Percentiles rank a stretch among this genome's conserved stretches.
These are phyloP conservation scores for Ailuropoda melanoleuca DNA, from an alignment of 2,113 vertebrate species.

Conservation along the genomic window DNA sequence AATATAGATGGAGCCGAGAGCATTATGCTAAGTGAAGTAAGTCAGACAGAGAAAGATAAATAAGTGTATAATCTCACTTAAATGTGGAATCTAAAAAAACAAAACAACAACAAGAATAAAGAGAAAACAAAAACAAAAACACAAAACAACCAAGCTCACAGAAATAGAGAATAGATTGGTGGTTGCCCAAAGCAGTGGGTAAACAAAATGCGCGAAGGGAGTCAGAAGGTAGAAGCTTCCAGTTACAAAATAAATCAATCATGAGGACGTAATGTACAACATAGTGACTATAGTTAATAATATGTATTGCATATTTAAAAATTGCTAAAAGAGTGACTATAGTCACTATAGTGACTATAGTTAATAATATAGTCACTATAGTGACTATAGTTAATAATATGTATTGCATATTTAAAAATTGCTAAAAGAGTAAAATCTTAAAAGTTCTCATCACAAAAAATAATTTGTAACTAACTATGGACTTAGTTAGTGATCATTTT, in stretches of 20 bases:
- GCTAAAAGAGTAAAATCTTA: neutral
- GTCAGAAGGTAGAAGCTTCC: neutral
- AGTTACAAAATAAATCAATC: neutral
- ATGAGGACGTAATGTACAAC: neutral
- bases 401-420: neutral
- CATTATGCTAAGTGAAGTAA: neutral
- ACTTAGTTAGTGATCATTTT: neutral
- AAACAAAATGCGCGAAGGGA: neutral
- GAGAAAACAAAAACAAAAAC: neutral
- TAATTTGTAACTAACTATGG: neutral
- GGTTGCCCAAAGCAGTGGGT: neutral
- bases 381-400: no score
- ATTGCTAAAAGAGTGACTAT: neutral
- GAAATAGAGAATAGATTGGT: neutral
- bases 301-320: neutral
- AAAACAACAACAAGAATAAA: neutral
- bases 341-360: no score
- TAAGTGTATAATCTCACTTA: neutral
- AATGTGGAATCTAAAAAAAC: neutral
- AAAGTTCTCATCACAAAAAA: neutral
- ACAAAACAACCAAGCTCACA: neutral
- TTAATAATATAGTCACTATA: no score
- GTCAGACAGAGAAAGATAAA: neutral
- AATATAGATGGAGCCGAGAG: neutral
- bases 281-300: neutral